phyloP scores from a whole-genome alignment of 2,113 vertebrate genomes.

The Scatophagus argus region DNA sequence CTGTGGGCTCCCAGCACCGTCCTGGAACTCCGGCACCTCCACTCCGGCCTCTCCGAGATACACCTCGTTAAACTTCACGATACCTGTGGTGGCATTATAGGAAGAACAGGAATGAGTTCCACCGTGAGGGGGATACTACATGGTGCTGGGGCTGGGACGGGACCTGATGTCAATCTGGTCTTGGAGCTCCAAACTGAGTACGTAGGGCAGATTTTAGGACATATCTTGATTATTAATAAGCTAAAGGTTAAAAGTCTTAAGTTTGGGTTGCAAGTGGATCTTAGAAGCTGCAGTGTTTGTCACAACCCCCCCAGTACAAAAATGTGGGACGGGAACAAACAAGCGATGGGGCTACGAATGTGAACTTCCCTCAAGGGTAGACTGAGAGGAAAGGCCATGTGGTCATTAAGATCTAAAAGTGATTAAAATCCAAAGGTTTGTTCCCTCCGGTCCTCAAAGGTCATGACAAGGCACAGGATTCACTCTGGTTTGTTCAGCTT shows the following conservation, averaged over 20 bases:
- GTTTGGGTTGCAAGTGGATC: neutral
- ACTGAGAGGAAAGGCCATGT: neutral
- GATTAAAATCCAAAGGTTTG: constrained; percentile 12
- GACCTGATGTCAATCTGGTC: neutral
- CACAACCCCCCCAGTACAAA: neutral
- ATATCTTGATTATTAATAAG: constrained; percentile 10
- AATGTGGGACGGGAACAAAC: neutral
- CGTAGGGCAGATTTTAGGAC: neutral
- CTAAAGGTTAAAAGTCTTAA: constrained; percentile 1
- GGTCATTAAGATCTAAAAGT: neutral
- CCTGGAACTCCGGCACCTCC: constrained; percentile 87
- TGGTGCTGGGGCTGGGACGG: constrained; percentile 12
- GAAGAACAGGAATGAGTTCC: neutral
- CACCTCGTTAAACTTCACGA: constrained; percentile 94
- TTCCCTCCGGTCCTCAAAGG: constrained; percentile 24
- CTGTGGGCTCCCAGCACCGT: constrained; percentile 63
- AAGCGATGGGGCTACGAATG: neutral
- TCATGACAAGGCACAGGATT: too few relatives aligned
- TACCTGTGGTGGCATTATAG: constrained; percentile 80
- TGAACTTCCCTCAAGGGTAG: neutral
- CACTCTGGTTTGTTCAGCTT: too few relatives aligned
- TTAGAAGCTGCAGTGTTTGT: neutral
- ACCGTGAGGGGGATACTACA: too few relatives aligned
- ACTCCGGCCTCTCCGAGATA: constrained; percentile 87
- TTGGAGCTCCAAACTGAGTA: neutral